These are phyloP conservation scores for Lanius ludovicianus DNA, from an alignment of 2,113 vertebrate species.

Conservation along the genomic window DNA sequence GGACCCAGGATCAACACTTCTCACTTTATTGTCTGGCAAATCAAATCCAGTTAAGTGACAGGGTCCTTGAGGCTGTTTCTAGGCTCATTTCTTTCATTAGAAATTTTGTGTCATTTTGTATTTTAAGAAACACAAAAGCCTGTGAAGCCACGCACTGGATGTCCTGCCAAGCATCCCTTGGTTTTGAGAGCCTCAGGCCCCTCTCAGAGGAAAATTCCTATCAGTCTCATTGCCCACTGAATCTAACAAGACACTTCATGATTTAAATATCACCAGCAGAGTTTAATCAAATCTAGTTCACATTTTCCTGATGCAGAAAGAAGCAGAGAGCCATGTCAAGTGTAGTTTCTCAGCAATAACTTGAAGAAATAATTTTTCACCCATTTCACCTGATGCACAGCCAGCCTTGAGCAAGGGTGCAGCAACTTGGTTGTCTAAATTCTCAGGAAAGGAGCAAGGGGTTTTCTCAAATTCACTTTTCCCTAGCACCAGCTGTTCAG, in stretches of 20 bases:
- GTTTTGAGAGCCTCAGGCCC: background rate
- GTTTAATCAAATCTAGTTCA: background rate
- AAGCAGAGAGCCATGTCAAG: background rate
- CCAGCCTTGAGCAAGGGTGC: background rate
- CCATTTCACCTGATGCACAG: background rate
- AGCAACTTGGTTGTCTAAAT: background rate
- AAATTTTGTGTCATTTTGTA: too few relatives aligned
- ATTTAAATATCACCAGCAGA: background rate
- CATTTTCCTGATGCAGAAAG: background rate
- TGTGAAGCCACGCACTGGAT: background rate
- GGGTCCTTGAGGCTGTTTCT: background rate
- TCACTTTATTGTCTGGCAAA: background rate
- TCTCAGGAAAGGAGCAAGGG: background rate
- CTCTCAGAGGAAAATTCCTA: background rate
- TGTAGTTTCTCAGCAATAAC: background rate
- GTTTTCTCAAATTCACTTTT: background rate
- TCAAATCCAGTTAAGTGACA: background rate
- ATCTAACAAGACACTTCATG: background rate
- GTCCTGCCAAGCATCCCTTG: background rate
- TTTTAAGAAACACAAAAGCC: constrained; percentile 1
- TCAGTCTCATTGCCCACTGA: background rate
- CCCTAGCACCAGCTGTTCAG: background rate
- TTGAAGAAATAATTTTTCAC: background rate
- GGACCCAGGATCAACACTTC: background rate
- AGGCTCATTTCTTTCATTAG: background rate